These are phyloP conservation scores for Neodiprion virginianus DNA, from an alignment of 1,140 invertebrate species.

Conservation along the genomic window DNA sequence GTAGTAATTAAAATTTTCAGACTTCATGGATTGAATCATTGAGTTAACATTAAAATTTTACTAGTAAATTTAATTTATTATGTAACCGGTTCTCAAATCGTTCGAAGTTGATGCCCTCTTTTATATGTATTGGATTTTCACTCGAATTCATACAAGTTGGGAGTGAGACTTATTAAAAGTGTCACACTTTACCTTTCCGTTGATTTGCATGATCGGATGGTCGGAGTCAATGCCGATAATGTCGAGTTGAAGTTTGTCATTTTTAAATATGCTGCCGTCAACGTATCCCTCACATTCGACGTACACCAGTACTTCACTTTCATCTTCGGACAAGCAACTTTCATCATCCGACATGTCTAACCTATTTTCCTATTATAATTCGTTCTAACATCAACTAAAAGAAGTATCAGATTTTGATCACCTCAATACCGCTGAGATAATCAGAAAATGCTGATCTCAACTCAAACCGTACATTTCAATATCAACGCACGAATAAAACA, in stretches of 20 bases:
- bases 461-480: too few species aligned
- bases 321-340: constrained; percentile 37
- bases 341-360: constrained; percentile 31
- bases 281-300: constrained; percentile 55
- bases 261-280: constrained; percentile 42
- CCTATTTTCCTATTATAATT: background rate
- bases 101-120: too few species aligned
- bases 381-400: too few species aligned
- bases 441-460: too few species aligned
- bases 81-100: too few species aligned
- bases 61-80: too few species aligned
- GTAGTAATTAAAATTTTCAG: background rate
- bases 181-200: constrained; percentile 55
- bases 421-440: too few species aligned
- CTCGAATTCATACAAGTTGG: too few species aligned
- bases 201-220: constrained; percentile 63
- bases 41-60: background rate
- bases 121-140: too few species aligned
- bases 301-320: constrained; percentile 55
- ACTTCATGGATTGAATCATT: constrained; percentile 14
- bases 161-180: too few species aligned
- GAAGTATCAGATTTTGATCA: too few species aligned
- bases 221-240: constrained; percentile 64
- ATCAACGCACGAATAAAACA: too few species aligned
- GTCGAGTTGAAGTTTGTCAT: constrained; percentile 52